Conservation (phyloP, 35 echinoderm and acorn worm species). For the Hemicentrotus pulcherrimus region DNA sequence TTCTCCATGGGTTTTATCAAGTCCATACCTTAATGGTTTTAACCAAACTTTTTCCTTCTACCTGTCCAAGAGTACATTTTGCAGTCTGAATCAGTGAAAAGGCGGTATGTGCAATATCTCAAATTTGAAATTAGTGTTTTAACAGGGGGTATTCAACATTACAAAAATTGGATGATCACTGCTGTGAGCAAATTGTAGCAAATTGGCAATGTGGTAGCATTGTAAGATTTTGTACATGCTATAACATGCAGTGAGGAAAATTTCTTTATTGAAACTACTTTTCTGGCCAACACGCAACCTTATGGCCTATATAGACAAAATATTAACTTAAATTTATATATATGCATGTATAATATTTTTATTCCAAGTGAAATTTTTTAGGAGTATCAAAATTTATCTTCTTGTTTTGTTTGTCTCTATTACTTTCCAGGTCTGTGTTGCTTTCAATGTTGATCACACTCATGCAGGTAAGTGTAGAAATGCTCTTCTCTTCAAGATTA, state of each 20-base stretch:
- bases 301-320: too few relatives aligned
- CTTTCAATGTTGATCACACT: neutral
- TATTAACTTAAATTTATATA: too few relatives aligned
- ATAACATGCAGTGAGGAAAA: neutral
- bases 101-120: neutral
- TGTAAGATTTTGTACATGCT: neutral
- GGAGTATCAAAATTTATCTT: neutral
- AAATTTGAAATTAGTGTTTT: neutral
- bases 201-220: neutral
- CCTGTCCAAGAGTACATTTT: neutral
- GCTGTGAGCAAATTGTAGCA: neutral
- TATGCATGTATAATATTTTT: too few relatives aligned
- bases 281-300: too few relatives aligned
- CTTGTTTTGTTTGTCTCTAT: neutral
- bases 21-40: neutral
- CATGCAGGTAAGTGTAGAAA: neutral
- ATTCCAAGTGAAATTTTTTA: neutral
- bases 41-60: neutral
- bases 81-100: neutral
- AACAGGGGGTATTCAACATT: neutral
- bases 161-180: neutral
- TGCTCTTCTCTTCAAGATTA: neutral
- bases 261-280: neutral
- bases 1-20: neutral
- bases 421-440: neutral